Percentiles rank a stretch among this genome's conserved stretches.
Evolutionary conservation across 2,797 vertebrate genomes (phyloP).

Genomic region (Mallotus villosus): DNA sequence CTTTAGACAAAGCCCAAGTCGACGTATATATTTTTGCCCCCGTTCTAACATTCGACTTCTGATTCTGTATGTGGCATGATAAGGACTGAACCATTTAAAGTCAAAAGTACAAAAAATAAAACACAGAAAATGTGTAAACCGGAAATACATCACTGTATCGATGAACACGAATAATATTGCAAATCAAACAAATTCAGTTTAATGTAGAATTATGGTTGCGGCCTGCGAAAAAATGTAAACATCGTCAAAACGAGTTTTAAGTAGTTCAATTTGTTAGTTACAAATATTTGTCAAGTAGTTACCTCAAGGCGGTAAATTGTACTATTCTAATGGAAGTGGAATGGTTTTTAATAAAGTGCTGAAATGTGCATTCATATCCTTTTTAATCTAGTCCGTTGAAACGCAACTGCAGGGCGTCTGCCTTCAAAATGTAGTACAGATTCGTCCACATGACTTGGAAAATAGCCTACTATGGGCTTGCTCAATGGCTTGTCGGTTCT

Average conservation of each 20-base stretch:
- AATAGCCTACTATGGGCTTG: neutral
- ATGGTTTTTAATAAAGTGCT: constrained; percentile 42
- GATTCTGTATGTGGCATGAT: constrained; percentile 57
- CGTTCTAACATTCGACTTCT: constrained; percentile 43
- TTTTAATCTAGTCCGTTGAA: neutral
- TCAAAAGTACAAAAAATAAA: constrained; percentile 27
- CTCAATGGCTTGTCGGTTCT: no score
- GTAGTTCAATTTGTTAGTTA: neutral
- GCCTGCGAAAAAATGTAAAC: constrained; percentile 6
- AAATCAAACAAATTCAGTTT: constrained; percentile 47
- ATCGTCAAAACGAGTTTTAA: neutral
- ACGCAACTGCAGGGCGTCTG: neutral
- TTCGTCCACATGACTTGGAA: neutral
- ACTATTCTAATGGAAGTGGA: constrained; percentile 36
- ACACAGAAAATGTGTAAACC: constrained; percentile 14
- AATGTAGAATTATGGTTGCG: neutral
- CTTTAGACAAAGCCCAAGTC: constrained; percentile 41
- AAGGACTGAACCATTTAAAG: neutral
- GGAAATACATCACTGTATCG: constrained; percentile 45
- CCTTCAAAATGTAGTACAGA: neutral
- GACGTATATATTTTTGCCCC: constrained; percentile 48
- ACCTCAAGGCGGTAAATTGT: constrained; percentile 43
- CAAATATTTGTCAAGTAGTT: constrained; percentile 22
- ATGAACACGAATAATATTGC: constrained; percentile 27
- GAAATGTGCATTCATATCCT: constrained; percentile 34